Conservation (phyloP, 2,113 vertebrate genomes). For the Lutjanus erythropterus region DNA sequence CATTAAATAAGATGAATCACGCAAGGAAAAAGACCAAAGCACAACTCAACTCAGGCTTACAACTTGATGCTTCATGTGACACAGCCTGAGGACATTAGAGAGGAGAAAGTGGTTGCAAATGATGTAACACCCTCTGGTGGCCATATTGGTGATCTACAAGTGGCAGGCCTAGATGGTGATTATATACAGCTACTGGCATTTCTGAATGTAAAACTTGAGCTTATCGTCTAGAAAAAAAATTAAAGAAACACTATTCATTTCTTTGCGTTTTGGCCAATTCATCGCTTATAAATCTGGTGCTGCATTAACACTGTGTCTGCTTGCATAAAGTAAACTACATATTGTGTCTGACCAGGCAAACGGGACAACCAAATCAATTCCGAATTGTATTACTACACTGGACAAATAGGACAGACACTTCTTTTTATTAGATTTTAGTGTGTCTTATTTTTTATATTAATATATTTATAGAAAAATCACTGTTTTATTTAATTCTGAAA, state of each 20-base stretch:
- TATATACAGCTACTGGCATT: background rate
- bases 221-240: background rate
- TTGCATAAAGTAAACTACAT: background rate
- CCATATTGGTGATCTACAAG: background rate
- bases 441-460: too few species aligned
- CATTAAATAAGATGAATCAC: background rate
- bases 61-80: background rate
- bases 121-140: constrained; percentile 34
- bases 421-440: too few species aligned
- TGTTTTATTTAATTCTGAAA: too few species aligned
- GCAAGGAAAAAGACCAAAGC: background rate
- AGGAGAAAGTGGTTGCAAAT: background rate
- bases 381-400: too few species aligned
- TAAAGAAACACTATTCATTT: background rate
- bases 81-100: background rate
- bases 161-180: background rate
- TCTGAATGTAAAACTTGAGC: background rate
- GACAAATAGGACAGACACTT: too few species aligned
- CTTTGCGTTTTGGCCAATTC: background rate
- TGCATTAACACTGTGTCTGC: background rate
- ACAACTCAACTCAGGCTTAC: background rate
- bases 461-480: too few species aligned
- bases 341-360: background rate
- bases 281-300: background rate
- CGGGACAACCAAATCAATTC: too few species aligned